phyloP scores from a whole-genome alignment of 2,888 invertebrate species.

The Ochropleura leucogaster region DNA sequence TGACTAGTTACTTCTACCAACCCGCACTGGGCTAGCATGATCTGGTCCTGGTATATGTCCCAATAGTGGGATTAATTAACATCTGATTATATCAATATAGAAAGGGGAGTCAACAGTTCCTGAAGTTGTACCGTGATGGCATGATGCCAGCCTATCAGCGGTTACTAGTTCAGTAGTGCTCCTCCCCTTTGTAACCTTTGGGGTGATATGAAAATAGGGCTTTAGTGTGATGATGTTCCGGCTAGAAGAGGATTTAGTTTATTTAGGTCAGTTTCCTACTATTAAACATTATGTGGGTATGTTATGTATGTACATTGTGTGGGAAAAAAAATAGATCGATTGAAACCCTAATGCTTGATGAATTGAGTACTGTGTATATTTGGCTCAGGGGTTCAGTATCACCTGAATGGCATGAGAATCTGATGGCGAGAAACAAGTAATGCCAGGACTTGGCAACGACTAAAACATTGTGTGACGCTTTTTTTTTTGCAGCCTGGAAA shows the following conservation, averaged over 20 bases:
- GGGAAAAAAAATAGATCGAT: background rate
- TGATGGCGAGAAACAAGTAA: background rate
- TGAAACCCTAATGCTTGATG: background rate
- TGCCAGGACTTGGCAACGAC: background rate
- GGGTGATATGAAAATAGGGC: conserved; percentile 41
- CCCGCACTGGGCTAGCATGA: background rate
- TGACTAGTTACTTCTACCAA: background rate
- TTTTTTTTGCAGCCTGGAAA: too few relatives aligned
- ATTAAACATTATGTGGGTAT: too few relatives aligned
- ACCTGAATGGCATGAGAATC: background rate
- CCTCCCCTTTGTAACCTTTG: conserved; percentile 51
- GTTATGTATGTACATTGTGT: too few relatives aligned
- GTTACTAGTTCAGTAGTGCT: conserved; percentile 25
- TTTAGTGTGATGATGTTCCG: background rate
- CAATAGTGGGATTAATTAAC: background rate
- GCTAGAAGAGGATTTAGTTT: background rate
- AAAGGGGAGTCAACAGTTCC: conserved; percentile 22
- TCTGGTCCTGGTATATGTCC: background rate
- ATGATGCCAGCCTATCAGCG: conserved; percentile 26
- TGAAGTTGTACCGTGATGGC: conserved; percentile 34
- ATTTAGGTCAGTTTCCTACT: conserved; percentile 11
- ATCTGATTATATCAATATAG: background rate
- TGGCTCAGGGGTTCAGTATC: background rate
- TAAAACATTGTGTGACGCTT: too few relatives aligned
- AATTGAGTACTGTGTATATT: background rate